phyloP scores from a whole-genome alignment of 64 coral and sea anemone genomes.

The Trachythela sp. region DNA sequence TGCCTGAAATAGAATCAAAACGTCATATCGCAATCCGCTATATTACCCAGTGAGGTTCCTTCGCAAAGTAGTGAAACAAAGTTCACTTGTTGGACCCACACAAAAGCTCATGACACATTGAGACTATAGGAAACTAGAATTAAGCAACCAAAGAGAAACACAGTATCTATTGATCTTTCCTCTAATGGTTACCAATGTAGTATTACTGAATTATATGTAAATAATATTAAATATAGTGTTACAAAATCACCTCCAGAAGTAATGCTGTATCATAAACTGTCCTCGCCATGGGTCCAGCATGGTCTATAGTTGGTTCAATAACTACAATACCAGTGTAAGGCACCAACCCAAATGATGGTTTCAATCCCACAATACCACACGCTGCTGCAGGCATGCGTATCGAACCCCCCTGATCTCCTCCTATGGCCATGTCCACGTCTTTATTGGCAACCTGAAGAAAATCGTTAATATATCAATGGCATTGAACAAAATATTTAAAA shows the following conservation, averaged over 20 bases:
- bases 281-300: constrained; percentile 65
- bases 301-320: constrained; percentile 66
- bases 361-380: constrained; percentile 87
- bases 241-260: constrained; percentile 56
- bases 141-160: too few species aligned
- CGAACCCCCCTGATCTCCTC: constrained; percentile 83
- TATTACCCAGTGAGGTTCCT: constrained; percentile 49
- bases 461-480: not conserved
- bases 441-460: constrained; percentile 48
- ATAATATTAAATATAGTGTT: too few species aligned
- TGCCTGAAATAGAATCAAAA: not conserved
- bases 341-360: constrained; percentile 66
- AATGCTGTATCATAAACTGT: constrained; percentile 67
- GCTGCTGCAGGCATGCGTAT: constrained; percentile 58
- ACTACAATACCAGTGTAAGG: constrained; percentile 73
- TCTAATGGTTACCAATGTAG: too few species aligned
- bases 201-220: too few species aligned
- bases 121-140: too few species aligned
- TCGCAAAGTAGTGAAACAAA: too few species aligned
- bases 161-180: too few species aligned
- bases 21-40: constrained; percentile 61
- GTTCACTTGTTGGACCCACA: too few species aligned
- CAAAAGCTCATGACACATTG: too few species aligned
- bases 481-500: not conserved
- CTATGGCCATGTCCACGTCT: constrained; percentile 70